phyloP scores from a whole-genome alignment of 2,888 invertebrate species.

The Polymixis flavicincta region DNA sequence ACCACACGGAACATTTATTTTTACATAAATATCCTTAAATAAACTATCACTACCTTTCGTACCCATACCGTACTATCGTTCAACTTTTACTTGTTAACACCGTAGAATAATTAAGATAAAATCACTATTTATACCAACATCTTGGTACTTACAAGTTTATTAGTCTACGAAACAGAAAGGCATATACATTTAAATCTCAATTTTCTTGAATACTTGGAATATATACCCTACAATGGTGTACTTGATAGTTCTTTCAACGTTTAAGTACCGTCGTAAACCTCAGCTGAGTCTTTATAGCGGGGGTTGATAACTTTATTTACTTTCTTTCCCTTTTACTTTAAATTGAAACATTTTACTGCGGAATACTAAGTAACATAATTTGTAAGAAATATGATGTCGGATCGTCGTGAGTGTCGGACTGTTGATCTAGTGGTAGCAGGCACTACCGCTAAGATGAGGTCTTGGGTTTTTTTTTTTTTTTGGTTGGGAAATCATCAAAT shows the following conservation, averaged over 20 bases:
- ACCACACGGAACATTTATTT: no score
- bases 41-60: no score
- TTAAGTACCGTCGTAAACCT: constrained; percentile 56
- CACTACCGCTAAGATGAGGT: no score
- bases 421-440: no score
- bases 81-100: no score
- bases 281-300: constrained; percentile 33
- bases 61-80: no score
- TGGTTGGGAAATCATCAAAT: no score
- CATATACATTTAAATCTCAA: constrained; percentile 43
- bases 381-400: background rate
- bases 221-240: constrained; percentile 44
- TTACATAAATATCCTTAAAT: no score
- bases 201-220: constrained; percentile 48
- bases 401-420: no score
- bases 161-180: background rate
- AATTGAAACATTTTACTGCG: constrained; percentile 46
- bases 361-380: constrained; percentile 4
- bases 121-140: background rate
- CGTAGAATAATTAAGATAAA: background rate
- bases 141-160: constrained; percentile 3
- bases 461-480: no score
- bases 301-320: constrained; percentile 53
- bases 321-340: constrained; percentile 35
- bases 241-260: constrained; percentile 51